Percentiles rank a stretch among this genome's conserved stretches.
Evolutionary conservation across 2,113 vertebrate genomes (phyloP).

Genomic region (Strix uralensis): DNA sequence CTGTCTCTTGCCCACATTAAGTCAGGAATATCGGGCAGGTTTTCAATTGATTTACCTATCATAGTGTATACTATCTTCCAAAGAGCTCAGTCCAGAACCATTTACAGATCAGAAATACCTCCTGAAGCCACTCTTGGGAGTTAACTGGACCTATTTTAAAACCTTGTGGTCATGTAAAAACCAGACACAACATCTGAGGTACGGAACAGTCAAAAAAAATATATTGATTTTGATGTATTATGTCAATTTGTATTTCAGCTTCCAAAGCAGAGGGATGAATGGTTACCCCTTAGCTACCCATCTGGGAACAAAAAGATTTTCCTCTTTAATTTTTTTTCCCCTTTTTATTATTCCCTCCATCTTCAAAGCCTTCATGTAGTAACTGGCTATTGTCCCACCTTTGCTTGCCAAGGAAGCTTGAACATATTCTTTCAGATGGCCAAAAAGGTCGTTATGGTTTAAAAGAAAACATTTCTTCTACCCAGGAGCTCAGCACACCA

Average conservation of each 20-base stretch:
- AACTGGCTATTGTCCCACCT: conserved; percentile 45
- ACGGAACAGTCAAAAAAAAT: neutral
- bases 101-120: neutral
- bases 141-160: neutral
- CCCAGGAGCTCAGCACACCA: conserved; percentile 57
- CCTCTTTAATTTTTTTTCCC: neutral
- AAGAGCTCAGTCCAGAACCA: neutral
- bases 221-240: neutral
- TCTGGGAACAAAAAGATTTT: conserved; percentile 18
- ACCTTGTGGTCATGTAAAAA: neutral
- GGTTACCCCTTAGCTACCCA: neutral
- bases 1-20: neutral
- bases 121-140: neutral
- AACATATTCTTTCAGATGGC: conserved; percentile 50
- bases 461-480: conserved; percentile 56
- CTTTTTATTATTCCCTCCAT: conserved; percentile 30
- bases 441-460: conserved; percentile 55
- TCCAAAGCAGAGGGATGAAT: neutral
- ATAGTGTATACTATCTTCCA: neutral
- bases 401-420: conserved; percentile 44
- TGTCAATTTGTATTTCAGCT: neutral
- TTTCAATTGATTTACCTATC: neutral
- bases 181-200: neutral
- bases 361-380: conserved; percentile 58
- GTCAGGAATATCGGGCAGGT: neutral